Evolutionary conservation across 2,888 invertebrate genomes (phyloP), one percentile per base, ranked within the genome.

Genomic region (Azorinus chamasolen): DNA sequence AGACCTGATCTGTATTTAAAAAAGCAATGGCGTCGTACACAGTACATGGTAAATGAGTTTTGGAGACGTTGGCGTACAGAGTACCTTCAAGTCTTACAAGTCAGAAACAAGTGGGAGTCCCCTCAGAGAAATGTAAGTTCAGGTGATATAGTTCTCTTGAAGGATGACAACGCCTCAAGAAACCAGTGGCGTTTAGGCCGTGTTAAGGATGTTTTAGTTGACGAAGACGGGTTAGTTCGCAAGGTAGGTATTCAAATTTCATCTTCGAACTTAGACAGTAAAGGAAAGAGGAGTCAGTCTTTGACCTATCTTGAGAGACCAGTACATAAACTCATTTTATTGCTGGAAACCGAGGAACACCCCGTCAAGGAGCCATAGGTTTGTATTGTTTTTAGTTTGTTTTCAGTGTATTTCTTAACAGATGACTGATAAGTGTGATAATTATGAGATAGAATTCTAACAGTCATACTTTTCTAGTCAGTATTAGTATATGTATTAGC

Each of bases 31-130:
- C 83, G 4, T n/a, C n/a, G n/a, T n/a, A n/a, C n/a, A n/a, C n/a
- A n/a, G n/a, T n/a, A n/a, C n/a, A n/a, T n/a, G n/a, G 65, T 66
- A 14, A 71, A 85, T 32, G 64, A 74, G 37, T 84, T 86, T 50
- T 87, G 83, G 84, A 10, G 12, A 37, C 54, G 84, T 10, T 86
- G 84, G 83, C 48, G 58, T 20, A 45, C 22, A 37, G 84, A 87
- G 41, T 83, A 64, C 63, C 24, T 84, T 1, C 66, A 62, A 22
- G n/a, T n/a, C n/a, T n/a, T n/a, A n/a, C n/a, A n/a, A n/a, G n/a
- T n/a, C n/a, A n/a, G n/a, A n/a, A n/a, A n/a, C n/a, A n/a, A n/a
- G n/a, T n/a, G n/a, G n/a, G n/a, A n/a, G n/a, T n/a, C n/a, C n/a
- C n/a, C n/a, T n/a, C n/a, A n/a, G n/a, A n/a, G 48, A 46, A 46